Base-by-base conservation (phyloP, 2,888 invertebrate species). In the Dolomedes plantarius region DNA sequence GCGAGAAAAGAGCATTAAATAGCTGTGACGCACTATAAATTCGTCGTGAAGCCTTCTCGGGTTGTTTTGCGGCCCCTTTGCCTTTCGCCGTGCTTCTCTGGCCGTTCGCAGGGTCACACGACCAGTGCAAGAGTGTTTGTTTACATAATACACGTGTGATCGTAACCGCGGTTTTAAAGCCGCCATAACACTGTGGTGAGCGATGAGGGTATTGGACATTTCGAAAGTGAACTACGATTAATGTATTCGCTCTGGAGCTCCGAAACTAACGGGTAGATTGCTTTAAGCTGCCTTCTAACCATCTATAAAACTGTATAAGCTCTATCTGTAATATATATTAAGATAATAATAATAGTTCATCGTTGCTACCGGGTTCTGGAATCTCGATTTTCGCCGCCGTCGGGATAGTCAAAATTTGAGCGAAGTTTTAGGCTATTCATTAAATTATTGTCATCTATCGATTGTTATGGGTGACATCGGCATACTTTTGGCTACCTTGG, bases 391-490 rank as follows among this genome's bases (percentile, higher is more conserved):
- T 23, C 23, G 28, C 67, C 3, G 41, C 50, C 27, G 3, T n/a
- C 9, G 13, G 23, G 7, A 1, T 41, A 46, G 29, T 46, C 31
- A 11, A 19, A 41, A 9, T 77, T 77, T 32, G 1, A 29, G 16
- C 16, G 27, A 72, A 41, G 39, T 85, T 85, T 85, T 73, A 16
- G 19, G 7, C 2, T 36, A n/a, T 0, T 56, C 77, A 77, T 19
- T 5, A 32, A 9, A 2, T 27, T 29, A 28, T 19, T 68, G 68
- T 7, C 1, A 19, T 28, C 39, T 13, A 79, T 69, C 39, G 5
- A 27, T 64, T 86, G 74, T 86, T 79, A 86, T 74, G 36, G 86
- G 69, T 69, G 71, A 1, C 36, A 36, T 29, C 23, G 19, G 16
- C 5, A 69, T 36, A 75, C 50, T 56, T 65, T 62, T 5, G 64